phyloP scores from a whole-genome alignment of 2,888 invertebrate species.

The Phrixothrix hirtus region DNA sequence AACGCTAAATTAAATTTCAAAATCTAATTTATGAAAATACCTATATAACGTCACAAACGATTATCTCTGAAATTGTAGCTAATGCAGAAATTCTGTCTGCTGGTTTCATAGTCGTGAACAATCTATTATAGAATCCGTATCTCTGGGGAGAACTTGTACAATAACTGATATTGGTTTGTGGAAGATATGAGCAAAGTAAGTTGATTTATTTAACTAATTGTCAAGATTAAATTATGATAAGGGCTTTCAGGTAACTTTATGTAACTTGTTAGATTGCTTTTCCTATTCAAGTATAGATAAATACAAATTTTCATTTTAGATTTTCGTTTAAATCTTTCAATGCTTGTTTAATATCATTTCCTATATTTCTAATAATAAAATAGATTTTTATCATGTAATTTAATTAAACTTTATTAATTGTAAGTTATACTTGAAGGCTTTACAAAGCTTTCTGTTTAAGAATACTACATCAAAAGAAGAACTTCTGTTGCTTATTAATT shows the following conservation, averaged over 20 bases:
- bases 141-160: conserved; percentile 29
- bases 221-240: conserved; percentile 36
- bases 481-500: too few relatives aligned
- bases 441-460: too few relatives aligned
- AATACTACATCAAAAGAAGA: too few relatives aligned
- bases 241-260: conserved; percentile 27
- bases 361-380: too few relatives aligned
- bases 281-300: not conserved
- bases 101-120: conserved; percentile 13
- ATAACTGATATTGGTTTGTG: conserved; percentile 34
- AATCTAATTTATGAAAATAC: conserved; percentile 12
- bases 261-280: conserved; percentile 25
- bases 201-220: conserved; percentile 36
- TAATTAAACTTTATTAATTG: too few relatives aligned
- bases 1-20: conserved; percentile 11
- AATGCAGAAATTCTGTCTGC: conserved; percentile 12
- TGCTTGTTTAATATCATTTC: too few relatives aligned
- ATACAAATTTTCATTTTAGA: too few relatives aligned
- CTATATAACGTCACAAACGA: conserved; percentile 6
- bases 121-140: conserved; percentile 26
- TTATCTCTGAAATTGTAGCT: conserved; percentile 11
- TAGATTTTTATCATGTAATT: too few relatives aligned
- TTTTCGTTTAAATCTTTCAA: too few relatives aligned
- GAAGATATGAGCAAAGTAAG: conserved; percentile 30
- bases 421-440: too few relatives aligned